Evolutionary conservation across 2,888 invertebrate genomes (phyloP).

Genomic region (Phanerotoma sp.): DNA sequence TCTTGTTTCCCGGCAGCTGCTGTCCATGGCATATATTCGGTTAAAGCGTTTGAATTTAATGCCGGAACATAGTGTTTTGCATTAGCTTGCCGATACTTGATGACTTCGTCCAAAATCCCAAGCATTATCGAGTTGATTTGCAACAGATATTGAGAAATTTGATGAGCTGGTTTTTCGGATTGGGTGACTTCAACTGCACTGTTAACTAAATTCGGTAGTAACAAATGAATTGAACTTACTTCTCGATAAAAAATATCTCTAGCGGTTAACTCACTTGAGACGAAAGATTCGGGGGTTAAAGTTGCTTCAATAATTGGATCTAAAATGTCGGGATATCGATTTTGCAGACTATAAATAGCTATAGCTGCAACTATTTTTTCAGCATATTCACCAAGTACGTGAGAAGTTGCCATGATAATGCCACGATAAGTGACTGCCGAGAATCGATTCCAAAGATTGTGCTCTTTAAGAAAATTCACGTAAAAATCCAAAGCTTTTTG

Average conservation of each 20-base stretch:
- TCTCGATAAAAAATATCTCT: slow-evolving; percentile 77
- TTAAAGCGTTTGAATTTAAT: slow-evolving; percentile 42
- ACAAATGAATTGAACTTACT: slow-evolving; percentile 67
- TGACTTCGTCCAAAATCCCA: slow-evolving; percentile 67
- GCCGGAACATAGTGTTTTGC: slow-evolving; percentile 59
- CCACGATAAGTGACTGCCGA: slow-evolving; percentile 58
- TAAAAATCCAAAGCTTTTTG: slow-evolving; percentile 77
- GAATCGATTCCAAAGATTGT: slow-evolving; percentile 66
- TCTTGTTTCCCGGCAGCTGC: slow-evolving; percentile 64
- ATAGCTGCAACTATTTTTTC: slow-evolving; percentile 79
- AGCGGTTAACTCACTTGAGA: slow-evolving; percentile 61
- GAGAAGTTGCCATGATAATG: slow-evolving; percentile 61
- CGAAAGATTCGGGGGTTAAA: slow-evolving; percentile 42
- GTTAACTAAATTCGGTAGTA: slow-evolving; percentile 66
- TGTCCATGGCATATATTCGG: slow-evolving; percentile 78
- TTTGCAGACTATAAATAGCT: slow-evolving; percentile 67
- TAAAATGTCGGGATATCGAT: slow-evolving; percentile 56
- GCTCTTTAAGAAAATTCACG: slow-evolving; percentile 72
- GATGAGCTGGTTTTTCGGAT: slow-evolving; percentile 62
- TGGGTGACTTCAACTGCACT: slow-evolving; percentile 65
- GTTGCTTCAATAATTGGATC: slow-evolving; percentile 46
- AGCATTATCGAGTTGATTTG: slow-evolving; percentile 52
- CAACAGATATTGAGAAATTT: slow-evolving; percentile 59
- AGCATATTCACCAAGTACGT: slow-evolving; percentile 69
- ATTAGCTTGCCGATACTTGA: slow-evolving; percentile 65